Evolutionary conservation across 2,113 vertebrate genomes (phyloP), one percentile per base, ranked within the genome.

Genomic region (Dipodomys stephensi): DNA sequence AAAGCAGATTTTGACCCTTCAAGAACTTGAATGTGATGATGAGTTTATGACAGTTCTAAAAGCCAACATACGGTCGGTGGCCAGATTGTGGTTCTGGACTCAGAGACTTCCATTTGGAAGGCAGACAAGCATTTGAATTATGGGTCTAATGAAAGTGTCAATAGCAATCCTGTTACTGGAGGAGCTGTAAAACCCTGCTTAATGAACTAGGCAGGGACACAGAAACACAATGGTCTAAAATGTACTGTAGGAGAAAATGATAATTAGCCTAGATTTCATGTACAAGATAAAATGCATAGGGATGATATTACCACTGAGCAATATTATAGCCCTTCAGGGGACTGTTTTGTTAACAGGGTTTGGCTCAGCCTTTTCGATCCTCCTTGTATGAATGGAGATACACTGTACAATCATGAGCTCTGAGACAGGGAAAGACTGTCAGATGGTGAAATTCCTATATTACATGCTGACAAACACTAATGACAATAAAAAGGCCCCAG

Each of bases 101-200:
- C 92, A 2, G n/a, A 95, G 46, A 94, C 87, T 95, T 95, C 93
- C 97, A 94, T 97, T 91, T 97, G 93, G 92, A 97, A 98, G 92
- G 64, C 35, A n/a, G 95, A 92, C 25, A 74, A 93, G 90, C 44
- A 68, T 92, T 94, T 95, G 94, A 98, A 97, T 98, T 98, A 97
- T 91, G 87, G 95, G 96, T 98, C 96, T 97, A 98, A 98, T 98
- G 97, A 98, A 98, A 97, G 93, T 97, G 97, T 97, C 98, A 98
- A 98, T 98, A 98, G 93, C 97, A 97, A 98, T 97, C 95, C 96
- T 97, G 95, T 97, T 98, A 97, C 95, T 94, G 96, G 91, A 94
- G 93, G 94, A 97, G 94, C 95, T 97, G 95, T 97, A 96, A 98
- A 98, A 96, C 84, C 82, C 93, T 97, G 95, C 97, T 97, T 98